phyloP scores from a whole-genome alignment of 1,140 invertebrate genomes.

The Lepidurus arcticus region DNA sequence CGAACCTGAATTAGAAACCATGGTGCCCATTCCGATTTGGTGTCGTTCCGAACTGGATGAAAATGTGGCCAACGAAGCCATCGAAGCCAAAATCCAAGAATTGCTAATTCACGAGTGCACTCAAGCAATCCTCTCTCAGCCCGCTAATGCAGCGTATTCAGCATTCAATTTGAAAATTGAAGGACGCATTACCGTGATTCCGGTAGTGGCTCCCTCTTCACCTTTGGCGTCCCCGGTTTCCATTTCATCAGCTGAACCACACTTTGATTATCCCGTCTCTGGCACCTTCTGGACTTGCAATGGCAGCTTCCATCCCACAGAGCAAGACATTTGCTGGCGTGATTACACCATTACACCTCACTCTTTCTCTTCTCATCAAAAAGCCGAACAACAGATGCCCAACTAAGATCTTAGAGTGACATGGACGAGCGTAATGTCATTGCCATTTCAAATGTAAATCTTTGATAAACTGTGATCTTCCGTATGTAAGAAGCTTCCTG shows the following conservation, averaged over 20 bases:
- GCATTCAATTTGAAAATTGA: conserved; percentile 33
- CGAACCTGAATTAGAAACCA: conserved; percentile 23
- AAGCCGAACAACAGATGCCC: conserved; percentile 33
- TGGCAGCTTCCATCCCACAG: conserved; percentile 28
- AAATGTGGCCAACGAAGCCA: conserved; percentile 39
- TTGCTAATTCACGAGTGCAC: conserved; percentile 36
- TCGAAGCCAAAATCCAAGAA: conserved; percentile 39
- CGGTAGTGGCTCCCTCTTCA: not conserved
- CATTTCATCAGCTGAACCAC: not conserved
- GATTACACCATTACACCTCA: conserved; percentile 25
- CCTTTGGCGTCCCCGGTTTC: not conserved
- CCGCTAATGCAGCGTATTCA: conserved; percentile 8
- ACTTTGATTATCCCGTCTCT: conserved; percentile 11
- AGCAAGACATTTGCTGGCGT: conserved; percentile 33
- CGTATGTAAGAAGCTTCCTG: conserved; percentile 24
- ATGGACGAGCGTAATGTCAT: not conserved
- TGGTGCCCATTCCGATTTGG: conserved; percentile 30
- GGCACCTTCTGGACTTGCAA: conserved; percentile 31
- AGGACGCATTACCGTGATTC: conserved; percentile 33
- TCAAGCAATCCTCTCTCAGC: not conserved
- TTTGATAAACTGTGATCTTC: conserved; percentile 15
- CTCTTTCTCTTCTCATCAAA: conserved; percentile 22
- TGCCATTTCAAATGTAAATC: not conserved
- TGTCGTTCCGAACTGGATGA: conserved; percentile 38
- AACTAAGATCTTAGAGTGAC: not conserved